Evolutionary conservation across 2,113 vertebrate species (phyloP).

Genomic region (Callaeas wilsoni): DNA sequence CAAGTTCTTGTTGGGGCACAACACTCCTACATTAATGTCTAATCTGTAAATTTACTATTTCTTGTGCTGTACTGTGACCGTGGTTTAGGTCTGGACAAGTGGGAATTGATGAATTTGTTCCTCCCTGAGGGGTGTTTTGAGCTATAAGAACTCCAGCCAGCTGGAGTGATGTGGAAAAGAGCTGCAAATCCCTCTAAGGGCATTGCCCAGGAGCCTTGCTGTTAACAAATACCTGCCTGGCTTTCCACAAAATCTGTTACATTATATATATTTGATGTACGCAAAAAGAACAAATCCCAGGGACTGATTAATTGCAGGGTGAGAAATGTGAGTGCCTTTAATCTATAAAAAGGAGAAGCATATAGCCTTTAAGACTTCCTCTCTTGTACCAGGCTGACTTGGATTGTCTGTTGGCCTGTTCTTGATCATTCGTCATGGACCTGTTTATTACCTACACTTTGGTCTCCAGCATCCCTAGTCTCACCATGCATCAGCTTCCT

Average conservation of each 20-base stretch:
- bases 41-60: neutral
- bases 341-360: neutral
- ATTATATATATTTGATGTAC: neutral
- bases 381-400: neutral
- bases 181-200: neutral
- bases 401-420: neutral
- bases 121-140: neutral
- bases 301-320: conserved; percentile 13
- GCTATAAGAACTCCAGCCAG: neutral
- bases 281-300: neutral
- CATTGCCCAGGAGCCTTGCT: neutral
- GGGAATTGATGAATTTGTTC: conserved; percentile 7
- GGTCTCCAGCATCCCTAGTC: neutral
- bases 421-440: neutral
- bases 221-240: neutral
- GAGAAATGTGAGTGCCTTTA: neutral
- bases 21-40: neutral
- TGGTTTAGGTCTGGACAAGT: neutral
- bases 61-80: neutral
- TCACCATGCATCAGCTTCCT: neutral
- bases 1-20: neutral
- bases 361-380: neutral
- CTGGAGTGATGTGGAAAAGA: neutral
- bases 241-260: neutral
- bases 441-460: neutral